These are phyloP conservation scores for Ariopsis seemanni DNA, from an alignment of 2,113 vertebrate genomes.

Conservation along the genomic window DNA sequence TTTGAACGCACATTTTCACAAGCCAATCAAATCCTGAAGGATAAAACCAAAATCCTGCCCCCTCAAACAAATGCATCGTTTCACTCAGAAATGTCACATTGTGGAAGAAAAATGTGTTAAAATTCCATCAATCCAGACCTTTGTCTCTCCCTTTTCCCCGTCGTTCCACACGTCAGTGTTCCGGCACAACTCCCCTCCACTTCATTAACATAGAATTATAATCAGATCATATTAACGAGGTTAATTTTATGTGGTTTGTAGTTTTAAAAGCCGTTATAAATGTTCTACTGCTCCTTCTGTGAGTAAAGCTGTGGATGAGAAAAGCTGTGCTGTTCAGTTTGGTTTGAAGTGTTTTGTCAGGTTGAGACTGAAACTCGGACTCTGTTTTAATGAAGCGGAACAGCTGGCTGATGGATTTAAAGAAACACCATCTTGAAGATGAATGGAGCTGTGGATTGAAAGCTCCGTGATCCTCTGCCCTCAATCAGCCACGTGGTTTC, in stretches of 20 bases:
- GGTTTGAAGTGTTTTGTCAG: too few relatives aligned
- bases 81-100: neutral
- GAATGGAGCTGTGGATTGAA: neutral
- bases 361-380: too few relatives aligned
- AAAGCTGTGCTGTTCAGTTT: too few relatives aligned
- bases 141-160: too few relatives aligned
- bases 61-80: neutral
- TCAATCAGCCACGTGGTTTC: too few relatives aligned
- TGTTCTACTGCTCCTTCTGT: too few relatives aligned
- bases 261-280: neutral
- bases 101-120: neutral
- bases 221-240: neutral
- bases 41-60: neutral
- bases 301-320: too few relatives aligned
- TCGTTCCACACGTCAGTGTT: neutral
- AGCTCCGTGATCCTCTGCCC: neutral
- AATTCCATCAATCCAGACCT: neutral
- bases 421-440: neutral
- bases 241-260: neutral
- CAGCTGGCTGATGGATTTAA: neutral
- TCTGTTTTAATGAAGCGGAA: neutral
- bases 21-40: neutral
- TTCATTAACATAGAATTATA: neutral
- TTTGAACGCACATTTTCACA: neutral
- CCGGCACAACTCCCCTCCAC: neutral